Percentiles rank a stretch among this genome's conserved stretches.
phyloP scores from a whole-genome alignment of 1,140 invertebrate genomes.

The Bombus huntii region DNA sequence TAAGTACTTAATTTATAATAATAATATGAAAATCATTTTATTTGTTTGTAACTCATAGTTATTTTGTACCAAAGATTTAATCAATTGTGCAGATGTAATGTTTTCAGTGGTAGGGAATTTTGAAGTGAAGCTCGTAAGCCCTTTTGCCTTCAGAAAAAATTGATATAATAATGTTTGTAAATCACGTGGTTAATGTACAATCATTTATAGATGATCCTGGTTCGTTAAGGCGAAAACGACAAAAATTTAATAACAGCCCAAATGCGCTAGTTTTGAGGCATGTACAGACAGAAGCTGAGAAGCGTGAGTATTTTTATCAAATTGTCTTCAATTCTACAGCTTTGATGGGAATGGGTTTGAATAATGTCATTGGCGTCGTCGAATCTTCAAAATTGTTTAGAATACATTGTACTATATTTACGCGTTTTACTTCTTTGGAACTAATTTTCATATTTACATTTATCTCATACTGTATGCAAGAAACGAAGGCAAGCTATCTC shows the following conservation, averaged over 20 bases:
- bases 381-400: background rate
- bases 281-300: conserved; percentile 82
- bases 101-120: background rate
- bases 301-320: conserved; percentile 83
- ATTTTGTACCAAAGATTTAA: conserved; percentile 15
- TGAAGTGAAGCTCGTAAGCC: background rate
- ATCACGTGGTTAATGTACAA: conserved; percentile 57
- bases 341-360: conserved; percentile 60
- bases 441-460: conserved; percentile 38
- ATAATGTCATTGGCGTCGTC: conserved; percentile 26
- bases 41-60: conserved; percentile 13
- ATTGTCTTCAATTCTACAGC: conserved; percentile 58
- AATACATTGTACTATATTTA: conserved; percentile 33
- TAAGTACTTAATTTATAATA: conserved; percentile 29
- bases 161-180: conserved; percentile 35
- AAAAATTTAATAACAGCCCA: conserved; percentile 84
- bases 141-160: conserved; percentile 41
- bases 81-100: background rate
- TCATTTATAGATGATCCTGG: conserved; percentile 71
- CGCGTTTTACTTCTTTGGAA: conserved; percentile 23
- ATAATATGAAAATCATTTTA: conserved; percentile 15
- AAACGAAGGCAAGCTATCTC: conserved; percentile 31
- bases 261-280: conserved; percentile 82
- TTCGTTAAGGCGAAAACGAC: conserved; percentile 73
- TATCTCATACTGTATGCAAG: conserved; percentile 1